Percentiles rank a stretch among this genome's conserved stretches.
Evolutionary conservation across 1,140 invertebrate genomes (phyloP).

Genomic region (Drosophila lini): DNA sequence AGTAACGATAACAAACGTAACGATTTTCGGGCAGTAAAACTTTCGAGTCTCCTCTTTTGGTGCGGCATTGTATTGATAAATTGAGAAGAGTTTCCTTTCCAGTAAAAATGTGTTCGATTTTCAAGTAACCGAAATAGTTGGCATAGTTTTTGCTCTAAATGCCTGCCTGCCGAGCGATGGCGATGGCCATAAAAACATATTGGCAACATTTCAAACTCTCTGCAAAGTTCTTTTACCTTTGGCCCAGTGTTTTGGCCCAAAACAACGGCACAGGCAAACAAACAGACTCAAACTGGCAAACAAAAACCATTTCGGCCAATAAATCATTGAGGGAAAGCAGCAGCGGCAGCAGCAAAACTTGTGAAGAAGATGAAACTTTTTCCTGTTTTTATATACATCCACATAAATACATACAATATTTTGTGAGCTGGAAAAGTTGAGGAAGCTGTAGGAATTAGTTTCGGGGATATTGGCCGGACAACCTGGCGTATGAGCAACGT

Average conservation of each 20-base stretch:
- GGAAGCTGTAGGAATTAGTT: conserved; percentile 30
- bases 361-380: conserved; percentile 48
- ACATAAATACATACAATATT: neutral
- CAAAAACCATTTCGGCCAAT: conserved; percentile 63
- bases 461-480: conserved; percentile 30
- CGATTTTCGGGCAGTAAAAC: neutral
- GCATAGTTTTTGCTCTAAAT: conserved; percentile 40
- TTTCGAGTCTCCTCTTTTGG: neutral
- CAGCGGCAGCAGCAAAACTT: conserved; percentile 29
- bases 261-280: conserved; percentile 42
- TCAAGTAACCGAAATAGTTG: conserved; percentile 48
- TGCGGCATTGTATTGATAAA: conserved; percentile 21
- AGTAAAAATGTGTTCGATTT: conserved; percentile 21
- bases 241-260: conserved; percentile 55
- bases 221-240: conserved; percentile 76
- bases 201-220: conserved; percentile 71
- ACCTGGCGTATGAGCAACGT: conserved; percentile 24
- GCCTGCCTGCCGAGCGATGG: conserved; percentile 8
- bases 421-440: conserved; percentile 18
- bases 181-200: conserved; percentile 48
- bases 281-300: conserved; percentile 43
- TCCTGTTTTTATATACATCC: conserved; percentile 14
- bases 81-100: conserved; percentile 17
- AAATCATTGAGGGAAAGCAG: conserved; percentile 57
- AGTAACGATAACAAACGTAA: neutral